These are phyloP conservation scores for Macrophya annulata DNA, from an alignment of 2,888 invertebrate genomes.

Conservation along the genomic window DNA sequence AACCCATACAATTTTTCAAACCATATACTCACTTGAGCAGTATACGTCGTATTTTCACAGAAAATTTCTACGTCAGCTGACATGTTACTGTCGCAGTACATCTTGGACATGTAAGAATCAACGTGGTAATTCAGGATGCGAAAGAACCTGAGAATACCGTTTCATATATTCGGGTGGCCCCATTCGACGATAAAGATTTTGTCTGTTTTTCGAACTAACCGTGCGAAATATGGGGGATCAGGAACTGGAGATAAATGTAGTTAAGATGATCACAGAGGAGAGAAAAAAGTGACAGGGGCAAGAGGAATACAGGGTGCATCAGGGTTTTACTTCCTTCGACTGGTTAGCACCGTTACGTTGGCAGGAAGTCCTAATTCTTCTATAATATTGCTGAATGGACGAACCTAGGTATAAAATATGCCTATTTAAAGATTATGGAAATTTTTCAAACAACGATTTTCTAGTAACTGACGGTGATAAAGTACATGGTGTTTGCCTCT, in stretches of 20 bases:
- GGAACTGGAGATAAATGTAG: slow-evolving; percentile 55
- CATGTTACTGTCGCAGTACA: slow-evolving; percentile 58
- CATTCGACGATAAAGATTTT: slow-evolving; percentile 61
- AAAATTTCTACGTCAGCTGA: slow-evolving; percentile 56
- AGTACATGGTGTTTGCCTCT: slow-evolving; percentile 56
- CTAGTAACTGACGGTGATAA: slow-evolving; percentile 57
- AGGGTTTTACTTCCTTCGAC: slow-evolving; percentile 39
- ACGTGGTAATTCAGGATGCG: slow-evolving; percentile 58
- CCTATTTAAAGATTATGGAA: too few relatives aligned
- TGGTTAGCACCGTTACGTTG: slow-evolving; percentile 46
- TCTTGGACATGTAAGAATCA: slow-evolving; percentile 56
- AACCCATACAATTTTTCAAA: background rate
- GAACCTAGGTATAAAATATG: slow-evolving; percentile 4
- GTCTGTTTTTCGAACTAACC: slow-evolving; percentile 57
- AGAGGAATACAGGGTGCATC: too few relatives aligned
- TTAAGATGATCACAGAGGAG: background rate
- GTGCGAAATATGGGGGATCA: slow-evolving; percentile 61
- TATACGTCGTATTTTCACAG: slow-evolving; percentile 60
- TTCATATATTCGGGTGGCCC: slow-evolving; percentile 63
- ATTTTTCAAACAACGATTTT: background rate
- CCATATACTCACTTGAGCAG: slow-evolving; percentile 56
- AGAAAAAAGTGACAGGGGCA: too few relatives aligned
- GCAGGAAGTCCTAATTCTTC: slow-evolving; percentile 53
- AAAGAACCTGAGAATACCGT: slow-evolving; percentile 61
- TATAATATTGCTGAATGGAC: slow-evolving; percentile 42